Percentiles rank a stretch among this genome's conserved stretches.
phyloP scores from a whole-genome alignment of 1,140 invertebrate genomes.

The Neodiprion lecontei region DNA sequence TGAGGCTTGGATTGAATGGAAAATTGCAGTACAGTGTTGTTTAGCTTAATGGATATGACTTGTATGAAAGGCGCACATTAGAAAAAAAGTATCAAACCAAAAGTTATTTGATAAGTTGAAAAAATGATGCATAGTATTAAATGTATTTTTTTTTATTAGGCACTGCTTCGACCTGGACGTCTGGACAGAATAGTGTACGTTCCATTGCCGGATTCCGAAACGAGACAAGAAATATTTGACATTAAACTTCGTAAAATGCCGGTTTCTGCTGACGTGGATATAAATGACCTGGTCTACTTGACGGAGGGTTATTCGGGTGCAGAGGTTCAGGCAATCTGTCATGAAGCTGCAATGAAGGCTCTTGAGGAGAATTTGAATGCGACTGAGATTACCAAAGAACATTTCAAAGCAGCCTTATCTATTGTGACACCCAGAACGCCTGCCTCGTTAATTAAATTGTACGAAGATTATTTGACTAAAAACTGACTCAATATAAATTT shows the following conservation, averaged over 20 bases:
- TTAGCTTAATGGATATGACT: background rate
- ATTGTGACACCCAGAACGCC: slow-evolving; percentile 77
- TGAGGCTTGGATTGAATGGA: slow-evolving; percentile 39
- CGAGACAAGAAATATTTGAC: slow-evolving; percentile 76
- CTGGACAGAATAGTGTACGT: slow-evolving; percentile 91
- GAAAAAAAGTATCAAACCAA: background rate
- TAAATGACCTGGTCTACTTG: slow-evolving; percentile 68
- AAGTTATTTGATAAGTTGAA: background rate
- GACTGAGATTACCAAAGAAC: slow-evolving; percentile 58
- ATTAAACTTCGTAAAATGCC: slow-evolving; percentile 73
- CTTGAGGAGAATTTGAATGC: slow-evolving; percentile 75
- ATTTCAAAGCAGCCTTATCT: slow-evolving; percentile 76
- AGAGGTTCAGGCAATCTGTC: slow-evolving; percentile 85
- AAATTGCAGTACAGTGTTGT: background rate
- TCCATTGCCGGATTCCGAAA: slow-evolving; percentile 78
- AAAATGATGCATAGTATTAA: slow-evolving; percentile 8
- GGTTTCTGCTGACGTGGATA: slow-evolving; percentile 65
- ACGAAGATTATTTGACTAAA: slow-evolving; percentile 67
- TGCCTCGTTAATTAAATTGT: slow-evolving; percentile 70
- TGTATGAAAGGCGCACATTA: background rate
- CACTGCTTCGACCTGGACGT: slow-evolving; percentile 84
- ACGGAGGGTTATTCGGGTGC: slow-evolving; percentile 88
- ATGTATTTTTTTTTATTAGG: slow-evolving; percentile 60
- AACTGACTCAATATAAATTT: slow-evolving; percentile 19
- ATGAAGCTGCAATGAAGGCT: slow-evolving; percentile 84